Evolutionary conservation across 64 coral and sea anemone species (phyloP).

Genomic region (Stylophora pistillata): DNA sequence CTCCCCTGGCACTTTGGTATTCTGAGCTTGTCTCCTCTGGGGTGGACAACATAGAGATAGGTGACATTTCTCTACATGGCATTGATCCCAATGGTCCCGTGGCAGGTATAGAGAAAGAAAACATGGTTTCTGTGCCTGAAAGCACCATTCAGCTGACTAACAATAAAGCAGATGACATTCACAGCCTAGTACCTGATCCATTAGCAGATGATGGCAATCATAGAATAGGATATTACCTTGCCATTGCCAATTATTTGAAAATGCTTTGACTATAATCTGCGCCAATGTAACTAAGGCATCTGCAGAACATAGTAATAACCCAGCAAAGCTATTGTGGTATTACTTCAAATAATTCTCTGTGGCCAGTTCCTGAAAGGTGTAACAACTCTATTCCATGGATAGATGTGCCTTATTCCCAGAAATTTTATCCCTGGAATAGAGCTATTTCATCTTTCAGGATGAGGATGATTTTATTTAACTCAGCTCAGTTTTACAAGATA

Average conservation of each 20-base stretch:
- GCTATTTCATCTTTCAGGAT: too few relatives aligned
- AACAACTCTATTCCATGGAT: too few relatives aligned
- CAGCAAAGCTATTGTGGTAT: too few relatives aligned
- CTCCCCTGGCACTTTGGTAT: conserved; percentile 34
- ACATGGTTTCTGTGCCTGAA: conserved; percentile 1
- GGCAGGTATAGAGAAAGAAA: conserved; percentile 18
- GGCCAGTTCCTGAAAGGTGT: too few relatives aligned
- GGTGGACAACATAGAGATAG: conserved; percentile 1
- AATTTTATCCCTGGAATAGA: too few relatives aligned
- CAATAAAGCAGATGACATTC: conserved; percentile 29
- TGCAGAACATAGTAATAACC: too few relatives aligned
- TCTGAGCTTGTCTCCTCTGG: conserved; percentile 26
- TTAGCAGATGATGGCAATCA: conserved; percentile 53
- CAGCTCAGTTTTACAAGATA: too few relatives aligned
- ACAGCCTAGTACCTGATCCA: conserved; percentile 37
- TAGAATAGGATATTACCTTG: conserved; percentile 19
- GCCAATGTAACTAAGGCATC: too few relatives aligned
- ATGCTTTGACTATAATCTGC: too few relatives aligned
- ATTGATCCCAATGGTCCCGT: conserved; percentile 56
- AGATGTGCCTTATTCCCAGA: too few relatives aligned
- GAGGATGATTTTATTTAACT: too few relatives aligned
- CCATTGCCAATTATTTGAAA: conserved; percentile 14
- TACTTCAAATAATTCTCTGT: too few relatives aligned
- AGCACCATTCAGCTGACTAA: conserved; percentile 43
- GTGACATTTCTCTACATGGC: conserved; percentile 29